Percentiles rank a stretch among this genome's conserved stretches.
phyloP scores from a whole-genome alignment of 2,113 vertebrate species.

The Erythrocercus mccallii region DNA sequence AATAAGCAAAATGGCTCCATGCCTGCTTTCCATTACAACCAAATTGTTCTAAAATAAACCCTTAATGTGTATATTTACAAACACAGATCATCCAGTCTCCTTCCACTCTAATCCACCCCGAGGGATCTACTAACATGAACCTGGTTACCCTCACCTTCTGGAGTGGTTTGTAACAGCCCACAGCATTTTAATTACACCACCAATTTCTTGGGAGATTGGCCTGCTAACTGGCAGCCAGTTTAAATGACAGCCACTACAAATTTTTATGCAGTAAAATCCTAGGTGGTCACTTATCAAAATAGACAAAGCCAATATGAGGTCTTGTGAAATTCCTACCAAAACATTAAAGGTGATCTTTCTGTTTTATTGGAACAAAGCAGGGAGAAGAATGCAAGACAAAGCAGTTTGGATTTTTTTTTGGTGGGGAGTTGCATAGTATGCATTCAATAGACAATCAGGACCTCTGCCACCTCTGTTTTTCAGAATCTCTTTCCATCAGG shows the following conservation, averaged over 20 bases:
- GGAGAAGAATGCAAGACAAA: not conserved
- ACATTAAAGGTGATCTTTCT: not conserved
- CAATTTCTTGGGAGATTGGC: not conserved
- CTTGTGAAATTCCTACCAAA: not conserved
- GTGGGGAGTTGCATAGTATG: not conserved
- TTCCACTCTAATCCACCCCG: fast-evolving
- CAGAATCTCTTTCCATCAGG: not conserved
- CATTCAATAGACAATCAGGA: not conserved
- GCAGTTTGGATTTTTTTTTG: not conserved
- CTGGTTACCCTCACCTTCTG: not conserved
- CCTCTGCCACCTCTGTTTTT: not conserved
- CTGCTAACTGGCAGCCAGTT: not conserved
- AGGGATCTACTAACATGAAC: not conserved
- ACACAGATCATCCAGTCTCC: not conserved
- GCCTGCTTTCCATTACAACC: not conserved
- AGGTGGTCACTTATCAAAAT: not conserved
- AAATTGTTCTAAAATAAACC: not conserved
- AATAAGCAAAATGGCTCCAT: not conserved
- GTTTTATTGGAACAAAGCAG: not conserved
- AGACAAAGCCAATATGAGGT: not conserved
- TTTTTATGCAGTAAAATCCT: not conserved
- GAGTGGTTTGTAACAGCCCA: not conserved
- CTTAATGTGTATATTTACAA: too few species aligned
- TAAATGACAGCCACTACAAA: not conserved
- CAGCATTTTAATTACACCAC: not conserved